Conservation (phyloP, 2,797 vertebrate species). For the Gambelia wislizenii region DNA sequence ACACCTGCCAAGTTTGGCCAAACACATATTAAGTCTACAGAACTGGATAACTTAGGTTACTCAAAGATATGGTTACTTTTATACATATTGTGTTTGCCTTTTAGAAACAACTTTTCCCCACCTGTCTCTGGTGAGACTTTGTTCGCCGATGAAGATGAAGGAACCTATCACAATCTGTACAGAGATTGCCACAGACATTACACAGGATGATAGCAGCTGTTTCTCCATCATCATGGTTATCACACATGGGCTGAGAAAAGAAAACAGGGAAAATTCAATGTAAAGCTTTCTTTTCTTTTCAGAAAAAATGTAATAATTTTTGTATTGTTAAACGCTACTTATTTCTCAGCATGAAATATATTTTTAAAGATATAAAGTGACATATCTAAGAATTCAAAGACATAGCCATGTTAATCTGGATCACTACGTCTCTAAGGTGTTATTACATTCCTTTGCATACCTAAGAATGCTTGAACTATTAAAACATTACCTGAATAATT, state of each 20-base stretch:
- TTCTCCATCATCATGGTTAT: conserved; percentile 99
- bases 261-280: neutral
- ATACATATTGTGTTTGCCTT: neutral
- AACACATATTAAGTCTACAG: conserved; percentile 15
- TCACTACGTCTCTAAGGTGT: too few species aligned
- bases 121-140: conserved; percentile 98
- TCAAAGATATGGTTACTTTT: neutral
- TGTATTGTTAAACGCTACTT: neutral
- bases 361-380: neutral
- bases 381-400: too few species aligned
- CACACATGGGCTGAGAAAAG: conserved; percentile 94
- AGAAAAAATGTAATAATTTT: neutral
- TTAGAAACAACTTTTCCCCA: conserved; percentile 46
- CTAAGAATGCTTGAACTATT: too few species aligned
- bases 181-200: conserved; percentile 96
- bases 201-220: conserved; percentile 98
- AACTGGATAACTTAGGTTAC: neutral
- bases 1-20: conserved; percentile 85
- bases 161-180: conserved; percentile 98
- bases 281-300: neutral
- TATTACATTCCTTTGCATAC: too few species aligned
- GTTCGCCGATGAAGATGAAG: conserved; percentile 98
- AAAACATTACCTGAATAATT: neutral
- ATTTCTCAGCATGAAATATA: neutral
- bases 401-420: too few species aligned